Base-by-base conservation (phyloP, 2,113 vertebrate species). In the Tapirus terrestris region DNA sequence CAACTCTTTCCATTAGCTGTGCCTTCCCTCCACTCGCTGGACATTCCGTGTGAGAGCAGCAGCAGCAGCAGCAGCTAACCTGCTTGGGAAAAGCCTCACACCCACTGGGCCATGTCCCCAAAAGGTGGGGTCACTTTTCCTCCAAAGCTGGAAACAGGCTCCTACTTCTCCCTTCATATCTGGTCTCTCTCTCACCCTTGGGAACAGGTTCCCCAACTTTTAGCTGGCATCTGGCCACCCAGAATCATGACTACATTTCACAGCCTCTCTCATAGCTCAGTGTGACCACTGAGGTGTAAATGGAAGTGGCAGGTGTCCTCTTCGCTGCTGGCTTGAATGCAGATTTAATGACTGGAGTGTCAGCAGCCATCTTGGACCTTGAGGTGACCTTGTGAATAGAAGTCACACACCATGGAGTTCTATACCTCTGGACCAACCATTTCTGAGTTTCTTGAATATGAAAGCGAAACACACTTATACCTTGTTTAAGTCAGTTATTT, bases 351-450 rank as follows among this genome's bases (percentile, higher is more conserved):
- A 48, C 16, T 76, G 67, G 84, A 92, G 63, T 2, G 0, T 18
- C 79, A 45, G 39, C 58, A 96, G 90, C 75, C 53, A 86, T 45
- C 25, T 11, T 93, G 75, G 13, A n/a, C 17, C 45, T 53, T 67
- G 36, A 93, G 56, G 82, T 87, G 75, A 91, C 31, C 31, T 86
- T 91, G 25, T 77, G 93, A 87, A 77, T 43, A 21, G 25, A 90
- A 93, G n/a, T 90, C 89, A 86, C 23, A 39, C 11, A 81, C 39
- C 17, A 21, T 17, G 58, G 81, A 67, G 31, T 45, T 56, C 45
- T 14, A 27, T 48, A 39, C 45, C 56, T 63, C 51, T 68, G 53
- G 60, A 53, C 9, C 6, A 39, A 75, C 43, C 31, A 27, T 36
- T 25, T 73, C 79, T 72, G 76, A 91, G 81, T 45, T 81, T 70